These are phyloP conservation scores for Imbricaverruca yamaguchii DNA, from an alignment of 2,888 invertebrate species.

Conservation along the genomic window DNA sequence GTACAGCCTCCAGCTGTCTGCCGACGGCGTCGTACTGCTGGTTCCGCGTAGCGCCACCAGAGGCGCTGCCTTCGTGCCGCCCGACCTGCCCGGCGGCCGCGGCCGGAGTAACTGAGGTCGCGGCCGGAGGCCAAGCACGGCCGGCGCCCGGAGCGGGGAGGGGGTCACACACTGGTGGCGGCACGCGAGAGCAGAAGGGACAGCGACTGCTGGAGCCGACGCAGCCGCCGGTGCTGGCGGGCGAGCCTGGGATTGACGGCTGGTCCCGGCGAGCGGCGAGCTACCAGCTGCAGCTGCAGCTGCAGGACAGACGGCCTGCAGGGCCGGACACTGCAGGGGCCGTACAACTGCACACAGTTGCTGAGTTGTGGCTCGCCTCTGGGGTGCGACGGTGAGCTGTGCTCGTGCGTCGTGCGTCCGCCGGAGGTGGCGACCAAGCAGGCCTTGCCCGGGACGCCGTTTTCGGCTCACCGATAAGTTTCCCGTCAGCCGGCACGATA, in stretches of 20 bases:
- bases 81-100: neutral
- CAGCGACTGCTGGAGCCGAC: neutral
- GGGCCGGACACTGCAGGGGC: too few species aligned
- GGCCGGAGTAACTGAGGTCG: neutral
- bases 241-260: neutral
- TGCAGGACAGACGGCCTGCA: too few species aligned
- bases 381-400: too few species aligned
- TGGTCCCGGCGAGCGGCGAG: too few species aligned
- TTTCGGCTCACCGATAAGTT: too few species aligned
- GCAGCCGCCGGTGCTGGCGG: neutral
- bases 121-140: neutral
- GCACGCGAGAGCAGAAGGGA: neutral
- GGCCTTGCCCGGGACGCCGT: too few species aligned
- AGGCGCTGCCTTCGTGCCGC: neutral
- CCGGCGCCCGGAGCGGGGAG: neutral
- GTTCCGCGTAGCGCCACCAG: slow-evolving; percentile 55
- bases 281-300: too few species aligned
- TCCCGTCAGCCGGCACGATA: too few species aligned
- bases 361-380: too few species aligned
- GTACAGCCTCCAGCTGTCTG: slow-evolving; percentile 81
- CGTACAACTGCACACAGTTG: too few species aligned
- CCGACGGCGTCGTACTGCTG: slow-evolving; percentile 81
- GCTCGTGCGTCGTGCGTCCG: too few species aligned
- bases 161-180: neutral
- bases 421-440: too few species aligned